A percentile compares a stretch with the other conserved stretches of the same genome.
Evolutionary conservation across 2,888 invertebrate genomes (phyloP).

Genomic region (Archips xylosteana): DNA sequence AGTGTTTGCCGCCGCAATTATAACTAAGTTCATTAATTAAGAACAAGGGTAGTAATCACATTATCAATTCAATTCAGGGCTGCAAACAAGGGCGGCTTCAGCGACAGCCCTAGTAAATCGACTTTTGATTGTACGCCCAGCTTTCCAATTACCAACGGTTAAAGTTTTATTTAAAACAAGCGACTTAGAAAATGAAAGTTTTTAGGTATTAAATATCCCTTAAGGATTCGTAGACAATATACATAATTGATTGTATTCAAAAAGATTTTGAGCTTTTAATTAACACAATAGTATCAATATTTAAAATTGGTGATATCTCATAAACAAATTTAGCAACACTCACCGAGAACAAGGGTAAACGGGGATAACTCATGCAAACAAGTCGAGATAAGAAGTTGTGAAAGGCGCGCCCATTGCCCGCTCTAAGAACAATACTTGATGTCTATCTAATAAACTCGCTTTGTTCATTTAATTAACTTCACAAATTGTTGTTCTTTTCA

Average conservation of each 20-base stretch:
- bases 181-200: background rate
- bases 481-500: conserved; percentile 68
- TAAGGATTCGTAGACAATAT: background rate
- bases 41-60: conserved; percentile 39
- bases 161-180: background rate
- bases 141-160: conserved; percentile 3
- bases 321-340: conserved; percentile 15
- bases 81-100: conserved; percentile 3
- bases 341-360: conserved; percentile 47
- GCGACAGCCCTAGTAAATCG: conserved; percentile 20
- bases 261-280: background rate
- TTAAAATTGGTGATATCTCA: background rate
- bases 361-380: conserved; percentile 64
- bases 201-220: background rate
- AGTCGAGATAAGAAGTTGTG: conserved; percentile 69
- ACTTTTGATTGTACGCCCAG: conserved; percentile 36
- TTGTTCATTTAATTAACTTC: conserved; percentile 76
- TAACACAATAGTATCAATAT: background rate
- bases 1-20: conserved; percentile 31
- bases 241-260: background rate
- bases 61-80: conserved; percentile 38
- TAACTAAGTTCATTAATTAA: conserved; percentile 35
- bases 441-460: conserved; percentile 68
- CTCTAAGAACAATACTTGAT: conserved; percentile 71
- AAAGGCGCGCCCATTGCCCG: conserved; percentile 61